Evolutionary conservation across 2,797 vertebrate genomes (phyloP).

Genomic region (Pseudochromis fuscus): DNA sequence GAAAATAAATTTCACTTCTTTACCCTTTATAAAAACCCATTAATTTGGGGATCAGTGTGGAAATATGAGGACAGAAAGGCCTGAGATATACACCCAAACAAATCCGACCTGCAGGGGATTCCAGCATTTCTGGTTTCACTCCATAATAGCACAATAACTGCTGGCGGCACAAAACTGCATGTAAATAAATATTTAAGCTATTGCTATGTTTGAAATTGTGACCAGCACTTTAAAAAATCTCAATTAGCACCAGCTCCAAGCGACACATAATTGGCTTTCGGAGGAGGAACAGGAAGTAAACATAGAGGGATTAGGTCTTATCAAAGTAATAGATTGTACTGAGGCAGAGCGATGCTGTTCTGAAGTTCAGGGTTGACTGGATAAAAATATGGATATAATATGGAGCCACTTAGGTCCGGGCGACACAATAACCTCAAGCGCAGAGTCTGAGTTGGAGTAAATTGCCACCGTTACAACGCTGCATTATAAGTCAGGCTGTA

Average conservation of each 20-base stretch:
- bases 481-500: constrained; percentile 67
- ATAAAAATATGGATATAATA: constrained; percentile 57
- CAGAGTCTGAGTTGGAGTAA: constrained; percentile 56
- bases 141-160: constrained; percentile 6
- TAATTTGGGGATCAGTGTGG: constrained; percentile 24
- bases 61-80: constrained; percentile 8
- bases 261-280: constrained; percentile 37
- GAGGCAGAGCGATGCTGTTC: constrained; percentile 33
- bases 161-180: constrained; percentile 10
- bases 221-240: constrained; percentile 30
- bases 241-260: constrained; percentile 49
- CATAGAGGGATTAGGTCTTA: constrained; percentile 36
- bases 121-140: constrained; percentile 18
- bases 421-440: constrained; percentile 54
- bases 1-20: constrained; percentile 34
- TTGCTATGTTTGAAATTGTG: constrained; percentile 42
- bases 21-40: constrained; percentile 9
- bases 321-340: constrained; percentile 39
- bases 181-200: constrained; percentile 37
- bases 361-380: constrained; percentile 49
- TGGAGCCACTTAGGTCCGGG: constrained; percentile 42
- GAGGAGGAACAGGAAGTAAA: constrained; percentile 39
- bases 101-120: constrained; percentile 12
- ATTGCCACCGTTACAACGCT: constrained; percentile 55
- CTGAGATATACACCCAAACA: constrained; percentile 11